A percentile compares a stretch with the other conserved stretches of the same genome.
These are phyloP conservation scores for Malthinus flaveolus DNA, from an alignment of 2,888 invertebrate species.

Conservation along the genomic window DNA sequence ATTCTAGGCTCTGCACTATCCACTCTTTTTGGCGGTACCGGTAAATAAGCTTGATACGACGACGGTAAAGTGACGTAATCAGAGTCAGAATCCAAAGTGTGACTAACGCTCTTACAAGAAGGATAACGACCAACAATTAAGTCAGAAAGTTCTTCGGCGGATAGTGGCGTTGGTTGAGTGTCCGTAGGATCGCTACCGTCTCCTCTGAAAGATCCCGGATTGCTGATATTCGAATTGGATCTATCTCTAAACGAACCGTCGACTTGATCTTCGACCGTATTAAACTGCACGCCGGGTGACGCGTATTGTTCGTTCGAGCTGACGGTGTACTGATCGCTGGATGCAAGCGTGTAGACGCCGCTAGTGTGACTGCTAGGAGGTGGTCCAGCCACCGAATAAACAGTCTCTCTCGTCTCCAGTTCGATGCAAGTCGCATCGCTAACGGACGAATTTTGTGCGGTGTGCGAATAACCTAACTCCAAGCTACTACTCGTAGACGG, in stretches of 20 bases:
- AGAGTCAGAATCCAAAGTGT: constrained; percentile 85
- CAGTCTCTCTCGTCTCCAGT: constrained; percentile 57
- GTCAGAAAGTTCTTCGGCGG: constrained; percentile 82
- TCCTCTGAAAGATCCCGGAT: constrained; percentile 79
- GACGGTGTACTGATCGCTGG: constrained; percentile 58
- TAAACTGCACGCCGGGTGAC: constrained; percentile 45
- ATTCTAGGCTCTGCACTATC: constrained; percentile 60
- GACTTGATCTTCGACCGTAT: constrained; percentile 50
- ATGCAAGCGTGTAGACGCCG: constrained; percentile 81
- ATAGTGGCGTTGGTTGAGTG: constrained; percentile 72
- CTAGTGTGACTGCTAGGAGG: constrained; percentile 81
- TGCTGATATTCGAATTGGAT: constrained; percentile 79
- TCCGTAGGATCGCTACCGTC: constrained; percentile 90
- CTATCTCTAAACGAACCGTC: constrained; percentile 64
- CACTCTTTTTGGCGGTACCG: constrained; percentile 70
- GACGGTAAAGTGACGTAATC: constrained; percentile 82
- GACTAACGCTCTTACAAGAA: constrained; percentile 76
- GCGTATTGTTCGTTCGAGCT: constrained; percentile 49
- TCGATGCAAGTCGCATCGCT: constrained; percentile 74
- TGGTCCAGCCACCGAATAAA: constrained; percentile 61
- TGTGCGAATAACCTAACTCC: constrained; percentile 83
- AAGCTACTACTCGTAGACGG: constrained; percentile 80
- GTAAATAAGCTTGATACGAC: constrained; percentile 57
- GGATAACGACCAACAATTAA: constrained; percentile 82
- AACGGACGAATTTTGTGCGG: constrained; percentile 81